A percentile compares a stretch with the other conserved stretches of the same genome.
Conservation (phyloP, 2,797 vertebrate species). For the Enteromius radiatus region DNA sequence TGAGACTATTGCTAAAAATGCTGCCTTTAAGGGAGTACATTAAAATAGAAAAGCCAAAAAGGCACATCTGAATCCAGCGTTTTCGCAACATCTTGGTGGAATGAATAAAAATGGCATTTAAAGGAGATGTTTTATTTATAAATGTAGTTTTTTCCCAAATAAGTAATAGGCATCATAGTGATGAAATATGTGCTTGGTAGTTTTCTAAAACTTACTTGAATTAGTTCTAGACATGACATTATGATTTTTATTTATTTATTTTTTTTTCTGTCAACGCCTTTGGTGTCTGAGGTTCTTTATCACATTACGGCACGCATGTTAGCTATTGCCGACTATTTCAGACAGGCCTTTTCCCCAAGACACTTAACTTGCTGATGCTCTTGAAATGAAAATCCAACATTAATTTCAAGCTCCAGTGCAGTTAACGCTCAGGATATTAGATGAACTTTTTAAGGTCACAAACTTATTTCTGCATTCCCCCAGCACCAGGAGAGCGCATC, state of each 20-base stretch:
- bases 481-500: conserved; percentile 17
- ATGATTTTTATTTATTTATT: neutral
- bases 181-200: neutral
- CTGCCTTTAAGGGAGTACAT: neutral
- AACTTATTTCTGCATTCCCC: conserved; percentile 29
- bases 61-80: neutral
- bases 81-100: neutral
- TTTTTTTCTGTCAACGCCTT: neutral
- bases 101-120: neutral
- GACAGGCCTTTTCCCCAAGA: conserved; percentile 35
- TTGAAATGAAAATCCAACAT: conserved; percentile 55
- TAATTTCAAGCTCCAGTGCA: conserved; percentile 59
- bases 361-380: conserved; percentile 49
- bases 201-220: conserved; percentile 3
- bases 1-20: neutral
- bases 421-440: conserved; percentile 45
- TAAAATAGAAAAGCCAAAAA: neutral
- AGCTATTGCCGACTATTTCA: conserved; percentile 19
- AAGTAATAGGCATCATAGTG: neutral
- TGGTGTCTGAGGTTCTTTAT: neutral
- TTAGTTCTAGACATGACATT: neutral
- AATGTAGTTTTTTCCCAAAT: neutral
- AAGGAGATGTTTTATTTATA: neutral
- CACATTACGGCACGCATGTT: conserved; percentile 36
- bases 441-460: conserved; percentile 52